These are phyloP conservation scores for Silurus glanis DNA, from an alignment of 2,113 vertebrate genomes.

Conservation along the genomic window DNA sequence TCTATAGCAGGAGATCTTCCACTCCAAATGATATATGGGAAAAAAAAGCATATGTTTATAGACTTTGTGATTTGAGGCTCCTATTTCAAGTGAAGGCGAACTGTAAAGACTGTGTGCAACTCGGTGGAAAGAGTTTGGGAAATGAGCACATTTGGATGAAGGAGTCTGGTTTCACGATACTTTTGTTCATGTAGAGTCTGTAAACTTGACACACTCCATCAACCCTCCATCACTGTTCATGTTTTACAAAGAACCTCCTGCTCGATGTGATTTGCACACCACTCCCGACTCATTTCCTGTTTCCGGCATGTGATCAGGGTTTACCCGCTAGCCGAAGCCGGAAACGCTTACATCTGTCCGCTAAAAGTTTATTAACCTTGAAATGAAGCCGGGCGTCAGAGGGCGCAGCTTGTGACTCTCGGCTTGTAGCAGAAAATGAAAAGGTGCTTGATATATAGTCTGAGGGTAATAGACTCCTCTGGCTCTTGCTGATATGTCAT, in stretches of 20 bases:
- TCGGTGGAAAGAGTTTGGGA: too few species aligned
- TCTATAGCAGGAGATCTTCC: too few species aligned
- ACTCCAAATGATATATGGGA: too few species aligned
- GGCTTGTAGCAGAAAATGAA: conserved; percentile 58
- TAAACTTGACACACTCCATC: conserved; percentile 12
- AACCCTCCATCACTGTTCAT: not conserved
- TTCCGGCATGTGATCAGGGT: conserved; percentile 42
- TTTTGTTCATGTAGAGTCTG: not conserved
- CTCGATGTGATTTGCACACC: conserved; percentile 41
- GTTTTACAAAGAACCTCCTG: not conserved
- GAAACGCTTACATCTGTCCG: conserved; percentile 54
- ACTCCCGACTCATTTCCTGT: conserved; percentile 30
- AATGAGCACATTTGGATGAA: too few species aligned
- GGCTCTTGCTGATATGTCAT: conserved; percentile 63
- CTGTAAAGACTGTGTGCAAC: too few species aligned
- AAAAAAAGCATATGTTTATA: too few species aligned
- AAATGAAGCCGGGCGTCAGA: conserved; percentile 58
- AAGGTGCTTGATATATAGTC: conserved; percentile 61
- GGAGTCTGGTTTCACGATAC: too few species aligned
- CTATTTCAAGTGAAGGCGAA: too few species aligned
- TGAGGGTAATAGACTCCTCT: conserved; percentile 66
- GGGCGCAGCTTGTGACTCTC: conserved; percentile 41
- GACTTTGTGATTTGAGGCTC: too few species aligned
- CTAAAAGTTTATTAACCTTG: conserved; percentile 66
- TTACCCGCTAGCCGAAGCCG: conserved; percentile 32